These are phyloP conservation scores for Propithecus coquereli DNA, from an alignment of 2,113 vertebrate species.

Conservation along the genomic window DNA sequence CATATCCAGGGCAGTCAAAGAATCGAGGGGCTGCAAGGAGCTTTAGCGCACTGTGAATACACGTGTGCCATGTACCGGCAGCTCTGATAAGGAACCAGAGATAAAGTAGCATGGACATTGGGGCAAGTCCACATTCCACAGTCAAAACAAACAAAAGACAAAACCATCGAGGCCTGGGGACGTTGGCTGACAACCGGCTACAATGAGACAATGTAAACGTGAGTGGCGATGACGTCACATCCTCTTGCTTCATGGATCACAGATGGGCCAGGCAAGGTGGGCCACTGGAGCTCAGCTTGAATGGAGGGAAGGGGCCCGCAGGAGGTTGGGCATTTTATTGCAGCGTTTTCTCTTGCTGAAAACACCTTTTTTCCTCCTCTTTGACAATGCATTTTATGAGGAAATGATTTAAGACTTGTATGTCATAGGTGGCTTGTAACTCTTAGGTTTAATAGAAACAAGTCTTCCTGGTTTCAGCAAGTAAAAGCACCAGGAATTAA, in stretches of 20 bases:
- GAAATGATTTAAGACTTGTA: conserved; percentile 32
- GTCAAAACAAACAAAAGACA: neutral
- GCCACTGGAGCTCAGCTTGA: neutral
- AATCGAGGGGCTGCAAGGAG: rapidly evolving
- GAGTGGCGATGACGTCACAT: rapidly evolving
- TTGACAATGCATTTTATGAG: neutral
- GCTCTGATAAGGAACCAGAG: neutral
- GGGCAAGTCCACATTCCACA: neutral
- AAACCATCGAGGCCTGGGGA: neutral
- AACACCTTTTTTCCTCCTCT: neutral
- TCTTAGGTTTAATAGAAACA: neutral
- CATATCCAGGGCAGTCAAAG: no score
- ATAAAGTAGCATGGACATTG: neutral
- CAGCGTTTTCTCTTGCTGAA: neutral
- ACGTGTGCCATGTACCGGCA: rapidly evolving
- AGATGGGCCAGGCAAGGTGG: neutral
- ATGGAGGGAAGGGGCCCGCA: neutral
- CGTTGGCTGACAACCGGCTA: neutral
- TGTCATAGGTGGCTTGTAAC: conserved; percentile 19
- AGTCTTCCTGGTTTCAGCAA: conserved; percentile 21
- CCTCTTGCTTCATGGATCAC: rapidly evolving
- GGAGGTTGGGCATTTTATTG: neutral
- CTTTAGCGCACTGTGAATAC: rapidly evolving
- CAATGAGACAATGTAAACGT: rapidly evolving
- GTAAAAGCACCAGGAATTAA: conserved; percentile 26